Evolutionary conservation across 2,113 vertebrate species (phyloP).

Genomic region (Girardinichthys multiradiatus): DNA sequence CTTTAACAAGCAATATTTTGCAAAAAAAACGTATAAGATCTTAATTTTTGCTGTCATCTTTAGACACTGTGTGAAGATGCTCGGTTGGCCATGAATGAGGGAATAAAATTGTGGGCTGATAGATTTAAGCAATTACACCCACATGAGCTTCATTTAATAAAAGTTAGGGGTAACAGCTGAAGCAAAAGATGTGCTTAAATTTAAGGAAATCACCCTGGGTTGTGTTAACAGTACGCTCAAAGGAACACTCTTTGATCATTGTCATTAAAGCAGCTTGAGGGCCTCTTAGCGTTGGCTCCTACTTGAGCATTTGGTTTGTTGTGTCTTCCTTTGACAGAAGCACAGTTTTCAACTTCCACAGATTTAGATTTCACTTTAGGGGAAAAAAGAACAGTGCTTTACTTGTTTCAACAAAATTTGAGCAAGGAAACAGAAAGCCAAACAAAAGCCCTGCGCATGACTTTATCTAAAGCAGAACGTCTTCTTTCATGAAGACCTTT

Average conservation of each 20-base stretch:
- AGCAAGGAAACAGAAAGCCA: constrained; percentile 13
- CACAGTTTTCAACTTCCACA: constrained; percentile 32
- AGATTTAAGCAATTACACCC: constrained; percentile 65
- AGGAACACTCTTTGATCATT: constrained; percentile 47
- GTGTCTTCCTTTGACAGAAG: constrained; percentile 34
- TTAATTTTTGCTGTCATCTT: constrained; percentile 56
- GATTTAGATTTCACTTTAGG: constrained; percentile 21
- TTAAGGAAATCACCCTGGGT: constrained; percentile 48
- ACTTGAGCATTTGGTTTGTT: constrained; percentile 41
- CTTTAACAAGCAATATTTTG: constrained; percentile 25
- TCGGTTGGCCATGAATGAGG: constrained; percentile 45
- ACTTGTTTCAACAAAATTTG: constrained; percentile 28
- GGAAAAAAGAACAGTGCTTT: constrained; percentile 8
- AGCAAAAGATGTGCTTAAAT: constrained; percentile 63
- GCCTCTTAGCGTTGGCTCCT: constrained; percentile 38
- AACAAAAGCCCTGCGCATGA: background rate
- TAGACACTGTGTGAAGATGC: constrained; percentile 31
- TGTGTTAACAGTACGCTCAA: constrained; percentile 30
- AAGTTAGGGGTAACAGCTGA: constrained; percentile 56
- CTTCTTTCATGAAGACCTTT: too few species aligned
- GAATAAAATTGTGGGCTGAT: constrained; percentile 46
- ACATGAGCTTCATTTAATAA: constrained; percentile 55
- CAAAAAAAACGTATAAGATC: constrained; percentile 18
- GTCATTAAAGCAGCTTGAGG: constrained; percentile 48
- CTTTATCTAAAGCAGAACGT: too few species aligned